Base-by-base conservation (phyloP, 92 coral and sea anemone genomes). In the Phymanthus crucifer region DNA sequence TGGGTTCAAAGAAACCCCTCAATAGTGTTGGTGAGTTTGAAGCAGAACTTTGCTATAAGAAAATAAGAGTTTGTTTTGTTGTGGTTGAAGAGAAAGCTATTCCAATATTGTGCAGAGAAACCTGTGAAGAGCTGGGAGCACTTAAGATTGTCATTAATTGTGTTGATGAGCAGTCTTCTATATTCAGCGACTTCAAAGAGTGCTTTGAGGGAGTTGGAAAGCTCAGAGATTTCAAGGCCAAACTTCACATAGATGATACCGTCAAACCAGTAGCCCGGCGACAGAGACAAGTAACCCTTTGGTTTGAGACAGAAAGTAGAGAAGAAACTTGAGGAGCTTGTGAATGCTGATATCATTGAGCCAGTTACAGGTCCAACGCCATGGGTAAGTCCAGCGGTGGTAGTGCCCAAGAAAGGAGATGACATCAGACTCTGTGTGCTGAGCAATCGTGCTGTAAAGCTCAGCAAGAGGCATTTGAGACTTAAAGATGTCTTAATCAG, bases 61-160 rank as follows among this genome's bases (percentile, higher is more conserved):
- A 7, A 50, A 50, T 50, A 17, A 46, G 77, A 46, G 83, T 83
- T 48, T 86, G 83, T 77, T 87, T 87, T 71, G 72, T 72, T 69
- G 90, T 87, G 43, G 67, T 52, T 32, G 71, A 75, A 61, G 85
- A 81, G 32, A 71, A 80, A 40, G 91, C 78, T 58, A 74, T 84
- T 38, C 71, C 90, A 26, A 48, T 86, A 54, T 12, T 86, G 40
- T 78, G 90, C 56, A 68, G 83, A 36, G 38, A 69, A 75, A 87
- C 87, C 72, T 83, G 86, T 64, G 83, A 21, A 21, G 75, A 87
- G 40, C 40, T 87, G 31, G 77, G 48, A 16, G 84, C 72, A 40
- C 67, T 77, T 27, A 82, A 74, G 70, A 40, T 87, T 78, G 90
- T 83, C 34, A 78, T 80, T 24, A 74, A 72, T 50, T 5, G 57